A percentile compares a stretch with the other conserved stretches of the same genome.
Conservation (phyloP, 2,113 vertebrate genomes). For the Garra rufa region DNA sequence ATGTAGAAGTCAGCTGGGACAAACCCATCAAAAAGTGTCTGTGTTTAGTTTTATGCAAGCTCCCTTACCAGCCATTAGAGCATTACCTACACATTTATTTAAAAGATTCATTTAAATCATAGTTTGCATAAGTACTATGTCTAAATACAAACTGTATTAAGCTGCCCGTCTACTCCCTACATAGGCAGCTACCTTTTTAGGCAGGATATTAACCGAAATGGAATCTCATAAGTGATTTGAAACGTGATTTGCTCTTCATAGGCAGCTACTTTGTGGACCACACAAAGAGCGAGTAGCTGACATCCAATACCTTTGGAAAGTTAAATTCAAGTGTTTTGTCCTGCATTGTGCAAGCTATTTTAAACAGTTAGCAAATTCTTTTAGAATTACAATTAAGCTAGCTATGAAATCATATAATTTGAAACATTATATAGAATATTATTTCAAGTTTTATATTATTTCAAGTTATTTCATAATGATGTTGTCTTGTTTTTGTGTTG, state of each 20-base stretch:
- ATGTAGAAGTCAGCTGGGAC: slow-evolving; percentile 30
- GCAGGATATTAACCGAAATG: background rate
- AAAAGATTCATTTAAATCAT: background rate
- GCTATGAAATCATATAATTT: background rate
- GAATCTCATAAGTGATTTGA: background rate
- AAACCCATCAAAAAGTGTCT: slow-evolving; percentile 15
- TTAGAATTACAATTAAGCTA: background rate
- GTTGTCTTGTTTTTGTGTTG: background rate
- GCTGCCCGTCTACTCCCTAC: background rate
- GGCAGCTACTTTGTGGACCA: background rate
- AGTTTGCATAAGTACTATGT: background rate
- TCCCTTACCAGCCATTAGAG: background rate
- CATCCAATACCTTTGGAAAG: background rate
- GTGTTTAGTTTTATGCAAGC: background rate
- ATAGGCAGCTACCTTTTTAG: background rate
- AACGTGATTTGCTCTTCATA: background rate
- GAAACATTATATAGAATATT: too few relatives aligned
- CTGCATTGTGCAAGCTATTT: background rate
- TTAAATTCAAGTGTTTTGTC: background rate
- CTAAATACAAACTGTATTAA: background rate
- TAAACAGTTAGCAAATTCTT: background rate
- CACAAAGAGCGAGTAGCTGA: background rate
- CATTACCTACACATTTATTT: background rate
- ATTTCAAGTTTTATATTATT: too few relatives aligned
- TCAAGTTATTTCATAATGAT: background rate